Evolutionary conservation across 2,888 invertebrate genomes (phyloP).

Genomic region (Norana najaformis): DNA sequence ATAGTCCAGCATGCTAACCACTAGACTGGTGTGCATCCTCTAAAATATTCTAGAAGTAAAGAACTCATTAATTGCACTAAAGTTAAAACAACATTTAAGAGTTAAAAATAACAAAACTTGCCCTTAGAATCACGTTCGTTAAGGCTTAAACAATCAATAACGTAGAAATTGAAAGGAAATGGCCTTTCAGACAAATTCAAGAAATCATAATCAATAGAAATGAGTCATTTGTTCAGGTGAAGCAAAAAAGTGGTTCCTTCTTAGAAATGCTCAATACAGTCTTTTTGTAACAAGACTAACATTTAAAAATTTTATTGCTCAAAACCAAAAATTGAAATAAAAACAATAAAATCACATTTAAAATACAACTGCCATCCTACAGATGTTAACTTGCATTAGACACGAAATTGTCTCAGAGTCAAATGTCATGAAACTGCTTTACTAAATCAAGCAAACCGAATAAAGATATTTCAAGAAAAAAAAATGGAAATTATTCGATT

Average conservation of each 20-base stretch:
- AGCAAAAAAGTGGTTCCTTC: too few species aligned
- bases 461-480: neutral
- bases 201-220: neutral
- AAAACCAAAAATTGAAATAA: too few species aligned
- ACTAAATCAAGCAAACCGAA: too few species aligned
- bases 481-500: neutral
- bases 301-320: too few species aligned
- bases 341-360: too few species aligned
- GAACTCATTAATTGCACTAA: neutral
- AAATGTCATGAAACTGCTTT: too few species aligned
- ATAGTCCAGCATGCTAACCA: neutral
- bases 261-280: too few species aligned
- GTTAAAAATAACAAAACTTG: neutral
- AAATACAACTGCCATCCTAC: too few species aligned
- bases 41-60: neutral
- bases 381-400: too few species aligned
- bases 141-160: neutral
- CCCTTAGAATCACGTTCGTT: neutral
- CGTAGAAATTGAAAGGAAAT: neutral
- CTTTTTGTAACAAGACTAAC: too few species aligned
- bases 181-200: neutral
- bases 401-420: too few species aligned
- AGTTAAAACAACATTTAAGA: neutral
- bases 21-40: neutral
- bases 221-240: neutral